These are phyloP conservation scores for Stichodactyla helianthus DNA, from an alignment of 64 coral and sea anemone species.

Conservation along the genomic window DNA sequence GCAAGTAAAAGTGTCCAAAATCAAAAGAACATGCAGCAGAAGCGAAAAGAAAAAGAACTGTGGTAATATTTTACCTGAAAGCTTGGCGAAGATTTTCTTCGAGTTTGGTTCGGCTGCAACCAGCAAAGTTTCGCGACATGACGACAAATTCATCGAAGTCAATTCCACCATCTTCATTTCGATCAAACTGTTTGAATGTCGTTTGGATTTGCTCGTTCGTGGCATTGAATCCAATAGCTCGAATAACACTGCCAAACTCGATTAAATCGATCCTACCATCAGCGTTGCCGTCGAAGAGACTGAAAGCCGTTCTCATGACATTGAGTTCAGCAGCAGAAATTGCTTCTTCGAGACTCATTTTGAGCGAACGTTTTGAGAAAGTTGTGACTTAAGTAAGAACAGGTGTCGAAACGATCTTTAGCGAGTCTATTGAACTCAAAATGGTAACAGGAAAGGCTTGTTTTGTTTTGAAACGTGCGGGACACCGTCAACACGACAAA, in stretches of 20 bases:
- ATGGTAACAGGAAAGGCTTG: not conserved
- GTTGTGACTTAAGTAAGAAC: not conserved
- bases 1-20: not conserved
- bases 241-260: conserved; percentile 70
- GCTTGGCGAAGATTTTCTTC: conserved; percentile 87
- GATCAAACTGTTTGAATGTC: conserved; percentile 67
- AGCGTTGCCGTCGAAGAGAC: conserved; percentile 78
- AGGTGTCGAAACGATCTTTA: not conserved
- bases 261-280: conserved; percentile 64
- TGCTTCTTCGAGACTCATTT: not conserved
- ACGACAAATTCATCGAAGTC: conserved; percentile 86
- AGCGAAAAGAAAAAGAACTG: not conserved
- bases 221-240: conserved; percentile 71
- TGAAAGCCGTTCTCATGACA: conserved; percentile 66
- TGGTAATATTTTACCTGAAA: conserved; percentile 52
- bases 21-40: not conserved
- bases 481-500: not conserved
- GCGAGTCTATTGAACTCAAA: not conserved
- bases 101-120: conserved; percentile 59
- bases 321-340: conserved; percentile 48
- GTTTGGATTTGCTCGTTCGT: conserved; percentile 62
- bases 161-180: conserved; percentile 76
- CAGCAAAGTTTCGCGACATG: conserved; percentile 77
- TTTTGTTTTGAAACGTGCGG: not conserved
- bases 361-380: not conserved